phyloP scores from a whole-genome alignment of 2,797 vertebrate species.

The Prionace glauca region DNA sequence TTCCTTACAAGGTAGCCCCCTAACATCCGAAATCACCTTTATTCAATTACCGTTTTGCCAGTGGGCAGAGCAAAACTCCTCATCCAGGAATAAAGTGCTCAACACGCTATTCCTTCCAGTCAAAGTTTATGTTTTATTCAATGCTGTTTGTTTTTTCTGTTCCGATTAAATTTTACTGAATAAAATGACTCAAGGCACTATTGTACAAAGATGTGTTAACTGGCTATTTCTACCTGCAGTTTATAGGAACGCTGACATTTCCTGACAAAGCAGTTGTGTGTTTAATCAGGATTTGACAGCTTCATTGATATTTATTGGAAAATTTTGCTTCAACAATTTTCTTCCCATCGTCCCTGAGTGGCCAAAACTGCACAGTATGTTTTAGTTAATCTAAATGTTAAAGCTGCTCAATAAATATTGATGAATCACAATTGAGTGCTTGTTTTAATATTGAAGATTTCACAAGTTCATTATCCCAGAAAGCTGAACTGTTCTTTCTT shows the following conservation, averaged over 20 bases:
- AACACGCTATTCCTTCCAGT: neutral
- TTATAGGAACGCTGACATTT: constrained; percentile 33
- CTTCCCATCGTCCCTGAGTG: neutral
- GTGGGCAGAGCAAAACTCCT: neutral
- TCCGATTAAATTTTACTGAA: constrained; percentile 15
- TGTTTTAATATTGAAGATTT: constrained; percentile 33
- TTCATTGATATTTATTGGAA: constrained; percentile 24
- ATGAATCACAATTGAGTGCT: neutral
- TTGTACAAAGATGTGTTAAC: neutral
- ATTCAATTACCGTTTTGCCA: constrained; percentile 19
- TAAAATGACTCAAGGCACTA: neutral
- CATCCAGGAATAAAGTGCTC: neutral
- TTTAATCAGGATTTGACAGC: constrained; percentile 33
- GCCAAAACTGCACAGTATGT: neutral
- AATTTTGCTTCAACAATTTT: neutral
- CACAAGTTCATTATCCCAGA: neutral
- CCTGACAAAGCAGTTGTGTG: neutral
- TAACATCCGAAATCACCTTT: neutral
- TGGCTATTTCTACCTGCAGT: neutral
- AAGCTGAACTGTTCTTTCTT: too few species aligned
- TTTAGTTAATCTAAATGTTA: constrained; percentile 26
- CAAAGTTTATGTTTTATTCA: neutral
- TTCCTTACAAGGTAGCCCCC: neutral
- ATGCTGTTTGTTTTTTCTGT: neutral
- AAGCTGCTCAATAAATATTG: constrained; percentile 27